A percentile compares a stretch with the other conserved stretches of the same genome.
Conservation (phyloP, 2,888 invertebrate genomes). For the Stictocephala bisonia region DNA sequence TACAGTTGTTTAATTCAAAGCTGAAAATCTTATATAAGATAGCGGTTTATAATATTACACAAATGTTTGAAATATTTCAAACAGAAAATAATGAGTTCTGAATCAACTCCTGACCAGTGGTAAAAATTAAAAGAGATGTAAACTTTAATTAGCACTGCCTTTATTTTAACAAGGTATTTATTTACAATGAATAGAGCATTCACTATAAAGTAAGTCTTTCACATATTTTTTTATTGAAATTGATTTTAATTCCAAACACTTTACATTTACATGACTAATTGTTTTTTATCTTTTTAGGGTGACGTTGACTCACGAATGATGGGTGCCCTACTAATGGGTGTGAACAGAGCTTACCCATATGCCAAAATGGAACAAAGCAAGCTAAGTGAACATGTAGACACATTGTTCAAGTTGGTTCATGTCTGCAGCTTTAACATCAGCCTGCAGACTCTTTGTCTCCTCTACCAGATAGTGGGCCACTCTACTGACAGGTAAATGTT, state of each 20-base stretch:
- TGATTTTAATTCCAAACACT: not conserved
- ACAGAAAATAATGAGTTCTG: no score
- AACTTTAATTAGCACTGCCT: no score
- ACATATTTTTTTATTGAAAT: not conserved
- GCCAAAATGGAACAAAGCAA: constrained; percentile 72
- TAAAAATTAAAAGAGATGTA: no score
- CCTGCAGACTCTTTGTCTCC: constrained; percentile 70
- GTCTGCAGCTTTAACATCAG: constrained; percentile 78
- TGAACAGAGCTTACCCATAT: constrained; percentile 87
- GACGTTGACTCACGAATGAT: constrained; percentile 87
- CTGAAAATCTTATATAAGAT: no score
- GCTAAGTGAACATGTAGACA: constrained; percentile 75
- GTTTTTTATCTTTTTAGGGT: constrained; percentile 65
- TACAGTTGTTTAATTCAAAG: no score
- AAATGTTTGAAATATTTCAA: no score
- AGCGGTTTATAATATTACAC: no score
- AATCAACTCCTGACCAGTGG: no score
- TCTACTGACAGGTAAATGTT: constrained; percentile 68
- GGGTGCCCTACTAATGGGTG: constrained; percentile 83
- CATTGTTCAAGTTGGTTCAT: constrained; percentile 85
- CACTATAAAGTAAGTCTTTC: not conserved
- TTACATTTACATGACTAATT: not conserved
- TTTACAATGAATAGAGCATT: not conserved
- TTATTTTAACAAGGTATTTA: no score
- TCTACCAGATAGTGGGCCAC: constrained; percentile 73